phyloP scores from a whole-genome alignment of 2,888 invertebrate species.

The Gryllus longicercus region DNA sequence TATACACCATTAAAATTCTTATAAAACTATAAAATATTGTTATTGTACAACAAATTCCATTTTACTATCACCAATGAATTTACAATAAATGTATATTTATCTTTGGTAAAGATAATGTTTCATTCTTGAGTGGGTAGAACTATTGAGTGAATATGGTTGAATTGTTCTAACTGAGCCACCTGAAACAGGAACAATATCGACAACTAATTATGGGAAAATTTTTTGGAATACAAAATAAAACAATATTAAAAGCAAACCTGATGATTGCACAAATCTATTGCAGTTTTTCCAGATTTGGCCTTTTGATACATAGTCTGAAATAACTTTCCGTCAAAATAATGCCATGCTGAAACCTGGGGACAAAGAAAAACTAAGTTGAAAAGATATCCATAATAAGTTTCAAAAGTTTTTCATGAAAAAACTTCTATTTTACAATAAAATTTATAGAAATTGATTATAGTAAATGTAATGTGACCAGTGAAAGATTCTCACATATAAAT shows the following conservation, averaged over 20 bases:
- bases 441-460: too few species aligned
- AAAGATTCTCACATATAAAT: too few species aligned
- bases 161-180: background rate
- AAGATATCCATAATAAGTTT: background rate
- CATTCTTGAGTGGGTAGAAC: background rate
- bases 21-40: too few species aligned
- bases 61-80: too few species aligned
- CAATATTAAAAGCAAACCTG: background rate
- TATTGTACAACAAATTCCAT: too few species aligned
- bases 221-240: too few species aligned
- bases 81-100: too few species aligned
- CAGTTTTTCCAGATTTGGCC: slow-evolving; percentile 21
- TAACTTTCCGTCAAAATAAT: slow-evolving; percentile 31
- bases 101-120: background rate
- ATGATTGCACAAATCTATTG: slow-evolving; percentile 22
- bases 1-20: too few species aligned
- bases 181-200: background rate
- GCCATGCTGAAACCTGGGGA: slow-evolving; percentile 24
- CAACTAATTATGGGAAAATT: too few species aligned
- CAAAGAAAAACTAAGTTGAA: slow-evolving; percentile 1
- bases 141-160: background rate
- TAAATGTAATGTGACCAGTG: too few species aligned
- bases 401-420: too few species aligned
- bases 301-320: slow-evolving; percentile 25
- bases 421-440: too few species aligned